Conservation (phyloP, 1,140 invertebrate species). For the Bombus affinis region DNA sequence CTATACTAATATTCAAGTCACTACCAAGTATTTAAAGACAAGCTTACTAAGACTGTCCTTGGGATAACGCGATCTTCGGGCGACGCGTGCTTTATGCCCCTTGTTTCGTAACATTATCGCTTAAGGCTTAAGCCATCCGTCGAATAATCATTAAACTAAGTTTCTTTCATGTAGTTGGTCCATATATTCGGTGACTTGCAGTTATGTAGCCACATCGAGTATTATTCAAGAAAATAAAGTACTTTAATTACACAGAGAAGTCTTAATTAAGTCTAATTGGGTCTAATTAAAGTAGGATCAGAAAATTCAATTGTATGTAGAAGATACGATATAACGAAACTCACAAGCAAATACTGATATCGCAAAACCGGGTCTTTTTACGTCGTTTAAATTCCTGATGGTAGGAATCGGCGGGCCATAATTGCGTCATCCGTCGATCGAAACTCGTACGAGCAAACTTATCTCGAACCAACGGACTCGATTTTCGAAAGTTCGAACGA, state of each 20-base stretch:
- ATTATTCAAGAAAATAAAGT: not conserved
- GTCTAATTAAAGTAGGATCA: not conserved
- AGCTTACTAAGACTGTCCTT: too few species aligned
- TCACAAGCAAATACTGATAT: not conserved
- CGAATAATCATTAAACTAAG: too few species aligned
- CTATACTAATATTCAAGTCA: too few species aligned
- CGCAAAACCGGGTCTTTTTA: not conserved
- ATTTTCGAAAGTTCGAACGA: conserved; percentile 30
- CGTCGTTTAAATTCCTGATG: not conserved
- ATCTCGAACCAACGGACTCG: not conserved
- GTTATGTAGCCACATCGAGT: too few species aligned
- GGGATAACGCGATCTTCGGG: too few species aligned
- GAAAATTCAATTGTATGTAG: not conserved
- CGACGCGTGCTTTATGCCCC: too few species aligned
- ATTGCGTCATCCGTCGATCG: conserved; percentile 7
- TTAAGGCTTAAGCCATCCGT: too few species aligned
- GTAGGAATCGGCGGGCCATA: not conserved
- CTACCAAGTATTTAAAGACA: too few species aligned
- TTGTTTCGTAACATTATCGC: too few species aligned
- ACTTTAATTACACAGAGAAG: not conserved
- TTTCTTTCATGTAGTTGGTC: too few species aligned
- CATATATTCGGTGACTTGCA: too few species aligned
- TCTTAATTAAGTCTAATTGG: not conserved
- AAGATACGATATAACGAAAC: not conserved
- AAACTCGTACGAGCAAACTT: not conserved